These are phyloP conservation scores for Acipenser transmontanus DNA, from an alignment of 2,797 vertebrate species.

Conservation along the genomic window DNA sequence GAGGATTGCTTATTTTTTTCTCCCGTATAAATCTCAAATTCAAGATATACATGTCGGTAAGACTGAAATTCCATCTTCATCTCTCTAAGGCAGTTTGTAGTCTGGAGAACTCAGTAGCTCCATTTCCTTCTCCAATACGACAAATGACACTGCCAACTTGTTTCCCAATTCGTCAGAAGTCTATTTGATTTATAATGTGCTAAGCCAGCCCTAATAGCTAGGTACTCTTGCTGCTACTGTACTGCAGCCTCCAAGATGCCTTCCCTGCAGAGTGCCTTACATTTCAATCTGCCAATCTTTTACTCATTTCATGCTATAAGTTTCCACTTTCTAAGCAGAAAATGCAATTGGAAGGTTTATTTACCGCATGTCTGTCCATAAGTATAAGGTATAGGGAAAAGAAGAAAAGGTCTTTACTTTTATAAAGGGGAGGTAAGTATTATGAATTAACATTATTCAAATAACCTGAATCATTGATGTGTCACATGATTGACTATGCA, in stretches of 20 bases:
- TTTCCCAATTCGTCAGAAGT: slow-evolving; percentile 7
- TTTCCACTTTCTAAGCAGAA: slow-evolving; percentile 3
- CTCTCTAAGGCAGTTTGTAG: not conserved
- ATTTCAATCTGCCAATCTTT: slow-evolving; percentile 1
- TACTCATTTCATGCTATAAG: slow-evolving; percentile 5
- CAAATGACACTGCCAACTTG: slow-evolving; percentile 10
- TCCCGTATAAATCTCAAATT: no score
- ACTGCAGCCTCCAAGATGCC: not conserved
- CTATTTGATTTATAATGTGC: slow-evolving; percentile 2
- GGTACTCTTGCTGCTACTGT: no score
- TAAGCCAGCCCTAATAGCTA: not conserved
- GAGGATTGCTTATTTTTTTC: no score
- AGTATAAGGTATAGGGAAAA: no score
- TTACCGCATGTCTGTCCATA: not conserved
- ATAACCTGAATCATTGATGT: no score
- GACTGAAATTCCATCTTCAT: no score
- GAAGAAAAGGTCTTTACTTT: no score
- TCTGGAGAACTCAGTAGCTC: not conserved
- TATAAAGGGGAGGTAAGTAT: no score
- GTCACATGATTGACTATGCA: no score
- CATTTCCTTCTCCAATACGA: slow-evolving; percentile 5
- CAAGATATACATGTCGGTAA: no score
- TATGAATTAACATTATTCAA: no score
- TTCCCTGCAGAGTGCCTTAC: not conserved
- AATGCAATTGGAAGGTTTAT: not conserved